Evolutionary conservation across 2,888 invertebrate genomes (phyloP).

Genomic region (Dilophus febrilis): DNA sequence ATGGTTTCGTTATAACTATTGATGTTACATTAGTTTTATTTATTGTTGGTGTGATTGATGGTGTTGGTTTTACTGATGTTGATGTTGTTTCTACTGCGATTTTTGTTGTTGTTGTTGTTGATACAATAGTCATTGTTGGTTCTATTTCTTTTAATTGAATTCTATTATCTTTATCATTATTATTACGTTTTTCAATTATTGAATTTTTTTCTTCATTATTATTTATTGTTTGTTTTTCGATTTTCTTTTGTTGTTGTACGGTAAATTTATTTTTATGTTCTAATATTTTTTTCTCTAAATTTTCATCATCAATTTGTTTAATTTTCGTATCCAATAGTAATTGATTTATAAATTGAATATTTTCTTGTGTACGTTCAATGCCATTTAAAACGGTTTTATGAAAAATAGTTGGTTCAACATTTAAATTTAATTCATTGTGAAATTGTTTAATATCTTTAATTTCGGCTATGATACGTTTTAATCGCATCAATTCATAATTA

Average conservation of each 20-base stretch:
- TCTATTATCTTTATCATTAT: not conserved
- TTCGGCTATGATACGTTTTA: slow-evolving; percentile 1
- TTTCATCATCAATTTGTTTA: not conserved
- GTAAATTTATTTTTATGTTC: not conserved
- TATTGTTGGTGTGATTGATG: not conserved
- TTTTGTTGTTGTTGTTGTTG: not conserved
- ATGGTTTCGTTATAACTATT: not conserved
- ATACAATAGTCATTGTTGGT: not conserved
- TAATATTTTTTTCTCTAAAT: not conserved
- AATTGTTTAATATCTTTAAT: slow-evolving; percentile 4
- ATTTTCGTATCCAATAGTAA: slow-evolving; percentile 1
- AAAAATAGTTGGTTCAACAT: not conserved
- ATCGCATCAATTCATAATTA: not conserved
- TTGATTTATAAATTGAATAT: slow-evolving; percentile 1
- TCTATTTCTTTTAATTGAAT: not conserved
- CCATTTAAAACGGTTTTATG: slow-evolving; percentile 1
- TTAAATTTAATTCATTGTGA: slow-evolving; percentile 2
- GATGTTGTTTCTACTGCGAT: not conserved
- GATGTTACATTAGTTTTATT: not conserved
- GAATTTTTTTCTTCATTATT: no score
- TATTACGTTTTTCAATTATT: no score
- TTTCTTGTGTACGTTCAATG: not conserved
- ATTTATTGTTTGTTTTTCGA: no score
- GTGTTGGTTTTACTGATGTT: not conserved
- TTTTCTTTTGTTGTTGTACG: not conserved